These are phyloP conservation scores for Temnothorax longispinosus DNA, from an alignment of 1,140 invertebrate species.

Conservation along the genomic window DNA sequence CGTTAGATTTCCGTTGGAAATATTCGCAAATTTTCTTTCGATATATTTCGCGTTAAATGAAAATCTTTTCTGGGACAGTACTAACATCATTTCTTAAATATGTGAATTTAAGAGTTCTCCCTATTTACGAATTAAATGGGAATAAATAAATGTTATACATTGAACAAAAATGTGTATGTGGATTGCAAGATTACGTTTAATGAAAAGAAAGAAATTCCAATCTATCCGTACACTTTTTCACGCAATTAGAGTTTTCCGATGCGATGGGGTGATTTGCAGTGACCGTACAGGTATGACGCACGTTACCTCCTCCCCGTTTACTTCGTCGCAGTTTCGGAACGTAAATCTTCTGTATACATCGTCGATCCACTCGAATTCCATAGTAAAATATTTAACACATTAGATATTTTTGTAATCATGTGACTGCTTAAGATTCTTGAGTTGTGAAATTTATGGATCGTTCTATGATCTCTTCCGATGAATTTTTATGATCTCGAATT, in stretches of 20 bases:
- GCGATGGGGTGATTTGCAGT: neutral
- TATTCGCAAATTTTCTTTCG: neutral
- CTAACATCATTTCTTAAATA: neutral
- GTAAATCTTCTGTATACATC: neutral
- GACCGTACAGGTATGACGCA: neutral
- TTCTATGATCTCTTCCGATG: constrained; percentile 14
- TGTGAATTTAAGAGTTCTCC: neutral
- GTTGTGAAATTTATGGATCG: neutral
- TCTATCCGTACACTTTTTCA: neutral
- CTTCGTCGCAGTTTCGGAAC: neutral
- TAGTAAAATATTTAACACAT: neutral
- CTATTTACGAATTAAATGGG: neutral
- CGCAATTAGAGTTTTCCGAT: neutral
- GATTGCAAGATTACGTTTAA: neutral
- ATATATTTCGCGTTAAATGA: neutral
- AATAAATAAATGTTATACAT: neutral
- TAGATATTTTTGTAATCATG: neutral
- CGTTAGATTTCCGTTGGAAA: neutral
- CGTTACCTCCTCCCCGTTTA: neutral
- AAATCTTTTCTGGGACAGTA: neutral
- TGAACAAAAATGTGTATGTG: neutral
- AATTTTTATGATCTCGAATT: neutral
- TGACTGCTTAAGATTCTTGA: neutral
- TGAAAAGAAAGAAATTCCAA: neutral
- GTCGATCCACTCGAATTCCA: neutral